These are phyloP conservation scores for Hycleus phaleratus DNA, from an alignment of 1,140 invertebrate species.

Conservation along the genomic window DNA sequence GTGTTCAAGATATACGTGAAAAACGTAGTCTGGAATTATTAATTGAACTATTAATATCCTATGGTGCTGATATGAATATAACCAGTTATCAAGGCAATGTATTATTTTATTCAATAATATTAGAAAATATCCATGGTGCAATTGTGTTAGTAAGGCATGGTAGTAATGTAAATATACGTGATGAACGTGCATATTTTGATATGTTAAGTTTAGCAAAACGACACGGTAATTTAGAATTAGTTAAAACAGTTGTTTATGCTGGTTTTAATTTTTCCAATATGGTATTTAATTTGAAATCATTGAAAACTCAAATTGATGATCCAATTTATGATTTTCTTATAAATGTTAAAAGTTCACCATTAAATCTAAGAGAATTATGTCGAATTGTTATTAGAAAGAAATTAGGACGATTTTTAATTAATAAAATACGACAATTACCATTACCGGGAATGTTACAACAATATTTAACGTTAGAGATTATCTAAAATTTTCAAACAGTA, in stretches of 20 bases:
- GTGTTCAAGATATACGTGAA: constrained; percentile 41
- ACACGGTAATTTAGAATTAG: constrained; percentile 37
- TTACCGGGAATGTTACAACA: constrained; percentile 36
- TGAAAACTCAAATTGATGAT: constrained; percentile 27
- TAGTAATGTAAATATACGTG: constrained; percentile 35
- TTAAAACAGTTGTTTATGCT: constrained; percentile 34
- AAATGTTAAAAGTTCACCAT: constrained; percentile 39
- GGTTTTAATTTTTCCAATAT: constrained; percentile 36
- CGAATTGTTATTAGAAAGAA: constrained; percentile 39
- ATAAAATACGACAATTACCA: constrained; percentile 34
- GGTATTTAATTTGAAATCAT: constrained; percentile 30
- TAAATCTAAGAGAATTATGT: constrained; percentile 42
- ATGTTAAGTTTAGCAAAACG: constrained; percentile 41
- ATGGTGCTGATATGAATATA: constrained; percentile 42
- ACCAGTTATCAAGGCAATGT: constrained; percentile 42
- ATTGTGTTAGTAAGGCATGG: constrained; percentile 33
- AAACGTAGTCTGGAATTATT: constrained; percentile 39
- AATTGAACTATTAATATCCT: constrained; percentile 42
- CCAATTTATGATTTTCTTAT: constrained; percentile 33
- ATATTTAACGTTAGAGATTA: constrained; percentile 35
- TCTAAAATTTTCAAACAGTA: constrained; percentile 3
- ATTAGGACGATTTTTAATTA: constrained; percentile 29
- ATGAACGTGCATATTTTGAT: constrained; percentile 35
- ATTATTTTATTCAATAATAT: constrained; percentile 34
- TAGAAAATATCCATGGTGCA: constrained; percentile 29